phyloP scores from a whole-genome alignment of 1,140 invertebrate species.

The Ridgeia piscesae region DNA sequence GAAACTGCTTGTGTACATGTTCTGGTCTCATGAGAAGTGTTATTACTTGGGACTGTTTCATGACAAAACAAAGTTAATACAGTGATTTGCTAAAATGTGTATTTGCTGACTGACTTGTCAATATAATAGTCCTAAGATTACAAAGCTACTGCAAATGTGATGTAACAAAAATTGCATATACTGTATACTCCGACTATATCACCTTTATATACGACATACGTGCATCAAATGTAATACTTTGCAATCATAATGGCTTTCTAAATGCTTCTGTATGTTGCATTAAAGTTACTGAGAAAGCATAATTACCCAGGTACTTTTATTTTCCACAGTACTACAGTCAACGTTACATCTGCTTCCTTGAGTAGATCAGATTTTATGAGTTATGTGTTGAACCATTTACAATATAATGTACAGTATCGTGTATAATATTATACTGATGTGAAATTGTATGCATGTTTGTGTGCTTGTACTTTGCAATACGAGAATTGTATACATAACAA shows the following conservation, averaged over 20 bases:
- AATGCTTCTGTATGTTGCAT: too few relatives aligned
- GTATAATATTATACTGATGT: background rate
- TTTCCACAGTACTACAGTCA: background rate
- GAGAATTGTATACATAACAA: background rate
- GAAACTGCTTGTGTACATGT: background rate
- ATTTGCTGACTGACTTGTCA: background rate
- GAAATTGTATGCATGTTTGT: background rate
- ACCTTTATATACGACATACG: background rate
- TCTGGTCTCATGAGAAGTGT: too few relatives aligned
- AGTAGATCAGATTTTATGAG: background rate
- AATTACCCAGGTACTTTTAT: too few relatives aligned
- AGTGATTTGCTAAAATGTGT: background rate
- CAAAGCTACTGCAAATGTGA: background rate
- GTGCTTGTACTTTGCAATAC: background rate
- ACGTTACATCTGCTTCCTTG: background rate
- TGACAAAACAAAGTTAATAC: background rate
- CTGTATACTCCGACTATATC: background rate
- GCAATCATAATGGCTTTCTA: background rate
- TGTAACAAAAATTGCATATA: background rate
- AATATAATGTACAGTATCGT: background rate
- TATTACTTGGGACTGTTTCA: background rate
- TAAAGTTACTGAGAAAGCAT: too few relatives aligned
- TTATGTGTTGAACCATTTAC: background rate
- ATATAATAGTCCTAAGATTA: background rate
- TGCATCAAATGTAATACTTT: background rate